Conservation (phyloP, 2,888 invertebrate species). For the Ypsolopha sequella region DNA sequence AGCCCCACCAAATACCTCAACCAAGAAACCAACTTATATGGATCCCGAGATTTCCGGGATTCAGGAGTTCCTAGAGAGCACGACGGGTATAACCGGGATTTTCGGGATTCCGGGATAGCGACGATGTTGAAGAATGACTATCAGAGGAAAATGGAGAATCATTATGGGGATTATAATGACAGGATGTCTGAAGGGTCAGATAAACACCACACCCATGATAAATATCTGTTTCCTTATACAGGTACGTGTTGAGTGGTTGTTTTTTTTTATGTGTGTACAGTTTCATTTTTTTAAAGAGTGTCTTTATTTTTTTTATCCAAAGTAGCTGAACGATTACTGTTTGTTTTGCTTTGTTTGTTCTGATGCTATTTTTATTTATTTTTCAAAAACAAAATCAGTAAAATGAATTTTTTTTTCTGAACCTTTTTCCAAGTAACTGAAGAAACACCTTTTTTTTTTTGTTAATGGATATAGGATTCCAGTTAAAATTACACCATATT, state of each 20-base stretch:
- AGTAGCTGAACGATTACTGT: too few species aligned
- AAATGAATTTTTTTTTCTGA: too few species aligned
- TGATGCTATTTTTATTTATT: too few species aligned
- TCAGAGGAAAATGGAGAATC: conserved; percentile 59
- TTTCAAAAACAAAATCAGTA: too few species aligned
- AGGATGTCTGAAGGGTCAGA: conserved; percentile 79
- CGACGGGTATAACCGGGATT: conserved; percentile 55
- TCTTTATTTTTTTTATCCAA: neutral
- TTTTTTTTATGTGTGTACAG: conserved; percentile 3
- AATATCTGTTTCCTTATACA: conserved; percentile 88
- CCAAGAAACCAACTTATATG: conserved; percentile 45
- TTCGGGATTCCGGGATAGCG: conserved; percentile 59
- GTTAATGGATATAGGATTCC: too few species aligned
- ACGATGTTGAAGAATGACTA: conserved; percentile 67
- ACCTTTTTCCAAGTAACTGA: too few species aligned
- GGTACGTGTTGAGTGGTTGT: conserved; percentile 44
- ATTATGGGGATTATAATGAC: conserved; percentile 71
- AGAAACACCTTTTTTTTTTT: too few species aligned
- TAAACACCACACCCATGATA: conserved; percentile 79
- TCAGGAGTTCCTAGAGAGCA: conserved; percentile 41
- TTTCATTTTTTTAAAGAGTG: conserved; percentile 4
- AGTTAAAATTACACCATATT: too few species aligned
- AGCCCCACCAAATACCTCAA: conserved; percentile 59
- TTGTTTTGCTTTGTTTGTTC: too few species aligned
- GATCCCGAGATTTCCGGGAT: conserved; percentile 50